These are phyloP conservation scores for Trisateles emortualis DNA, from an alignment of 2,888 invertebrate genomes.

Conservation along the genomic window DNA sequence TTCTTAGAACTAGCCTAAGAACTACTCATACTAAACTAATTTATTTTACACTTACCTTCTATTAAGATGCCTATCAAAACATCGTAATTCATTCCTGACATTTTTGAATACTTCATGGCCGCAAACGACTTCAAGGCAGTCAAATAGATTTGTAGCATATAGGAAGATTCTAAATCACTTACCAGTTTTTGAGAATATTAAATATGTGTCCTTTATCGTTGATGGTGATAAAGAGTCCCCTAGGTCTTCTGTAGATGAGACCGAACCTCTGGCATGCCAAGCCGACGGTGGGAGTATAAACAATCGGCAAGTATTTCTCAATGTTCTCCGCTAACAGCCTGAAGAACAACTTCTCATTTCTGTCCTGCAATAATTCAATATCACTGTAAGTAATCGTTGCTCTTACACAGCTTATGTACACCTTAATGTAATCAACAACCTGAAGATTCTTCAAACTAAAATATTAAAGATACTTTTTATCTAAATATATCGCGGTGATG, in stretches of 20 bases:
- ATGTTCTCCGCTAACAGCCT: conserved; percentile 96
- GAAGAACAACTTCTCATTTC: conserved; percentile 99
- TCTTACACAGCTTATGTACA: not conserved
- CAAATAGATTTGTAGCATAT: too few relatives aligned
- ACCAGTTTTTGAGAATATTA: conserved; percentile 97
- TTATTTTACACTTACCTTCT: too few relatives aligned
- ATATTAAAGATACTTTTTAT: too few relatives aligned
- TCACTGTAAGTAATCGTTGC: conserved; percentile 49
- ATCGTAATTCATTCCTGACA: too few relatives aligned
- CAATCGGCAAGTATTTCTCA: conserved; percentile 97
- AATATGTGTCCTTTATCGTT: conserved; percentile 97
- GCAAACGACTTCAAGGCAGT: too few relatives aligned
- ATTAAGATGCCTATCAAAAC: too few relatives aligned
- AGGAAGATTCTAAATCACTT: conserved; percentile 60
- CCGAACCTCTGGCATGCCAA: conserved; percentile 99
- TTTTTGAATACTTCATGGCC: too few relatives aligned
- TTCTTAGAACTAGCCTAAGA: too few relatives aligned
- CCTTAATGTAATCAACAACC: not conserved
- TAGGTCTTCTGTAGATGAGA: conserved; percentile 96
- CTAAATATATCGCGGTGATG: too few relatives aligned
- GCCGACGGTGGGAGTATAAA: conserved; percentile 99
- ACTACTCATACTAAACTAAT: too few relatives aligned
- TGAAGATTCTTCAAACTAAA: not conserved
- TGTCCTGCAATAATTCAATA: conserved; percentile 89
- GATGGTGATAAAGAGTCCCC: conserved; percentile 98